phyloP scores from a whole-genome alignment of 2,113 vertebrate genomes.

The Lepisosteus osseus region DNA sequence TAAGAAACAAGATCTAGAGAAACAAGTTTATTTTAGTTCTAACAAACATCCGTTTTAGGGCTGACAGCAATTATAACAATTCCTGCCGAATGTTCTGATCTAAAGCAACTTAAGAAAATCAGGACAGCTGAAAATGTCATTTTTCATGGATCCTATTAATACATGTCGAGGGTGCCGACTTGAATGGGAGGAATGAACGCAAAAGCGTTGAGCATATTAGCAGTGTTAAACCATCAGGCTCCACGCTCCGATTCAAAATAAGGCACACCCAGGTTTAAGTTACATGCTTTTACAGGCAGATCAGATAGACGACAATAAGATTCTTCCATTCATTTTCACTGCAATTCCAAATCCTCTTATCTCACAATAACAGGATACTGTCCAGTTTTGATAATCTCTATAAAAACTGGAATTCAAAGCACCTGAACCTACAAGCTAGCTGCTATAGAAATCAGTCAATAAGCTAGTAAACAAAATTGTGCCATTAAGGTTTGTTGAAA shows the following conservation, averaged over 20 bases:
- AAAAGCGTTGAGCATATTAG: neutral
- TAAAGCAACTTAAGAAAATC: conserved; percentile 23
- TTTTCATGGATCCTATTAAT: conserved; percentile 31
- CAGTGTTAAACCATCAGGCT: conserved; percentile 7
- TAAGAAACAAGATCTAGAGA: conserved; percentile 57
- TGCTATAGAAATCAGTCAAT: too few relatives aligned
- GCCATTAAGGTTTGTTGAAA: too few relatives aligned
- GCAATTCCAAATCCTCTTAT: conserved; percentile 54
- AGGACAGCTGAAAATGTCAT: conserved; percentile 20
- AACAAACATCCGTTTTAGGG: conserved; percentile 52
- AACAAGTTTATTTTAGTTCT: conserved; percentile 53
- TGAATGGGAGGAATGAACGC: conserved; percentile 13
- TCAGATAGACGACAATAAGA: conserved; percentile 35
- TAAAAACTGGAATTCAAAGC: neutral
- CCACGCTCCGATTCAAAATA: conserved; percentile 30
- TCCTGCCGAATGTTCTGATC: conserved; percentile 47
- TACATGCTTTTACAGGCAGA: conserved; percentile 56
- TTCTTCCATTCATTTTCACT: conserved; percentile 49
- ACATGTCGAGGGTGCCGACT: conserved; percentile 8
- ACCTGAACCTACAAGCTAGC: too few relatives aligned
- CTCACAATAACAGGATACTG: conserved; percentile 43
- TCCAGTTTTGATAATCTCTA: conserved; percentile 45
- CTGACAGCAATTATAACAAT: conserved; percentile 60
- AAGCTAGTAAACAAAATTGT: too few relatives aligned
- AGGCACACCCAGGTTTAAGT: conserved; percentile 33